A percentile compares a stretch with the other conserved stretches of the same genome.
Evolutionary conservation across 1,140 invertebrate genomes (phyloP).

Genomic region (Harpegnathos saltator): DNA sequence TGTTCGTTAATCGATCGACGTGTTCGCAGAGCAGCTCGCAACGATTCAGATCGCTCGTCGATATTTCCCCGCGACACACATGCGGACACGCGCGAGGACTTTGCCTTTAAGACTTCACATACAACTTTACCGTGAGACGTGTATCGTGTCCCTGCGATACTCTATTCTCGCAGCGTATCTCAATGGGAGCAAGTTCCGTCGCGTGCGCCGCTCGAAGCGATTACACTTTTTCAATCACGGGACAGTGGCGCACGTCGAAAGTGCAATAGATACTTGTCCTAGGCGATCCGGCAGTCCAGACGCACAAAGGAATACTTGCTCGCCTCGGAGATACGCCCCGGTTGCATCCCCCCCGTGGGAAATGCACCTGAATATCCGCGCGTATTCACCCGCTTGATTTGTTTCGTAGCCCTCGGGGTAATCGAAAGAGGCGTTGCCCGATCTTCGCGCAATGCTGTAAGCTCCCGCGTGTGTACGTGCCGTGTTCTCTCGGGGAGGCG

Average conservation of each 20-base stretch:
- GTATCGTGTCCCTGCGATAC: not conserved
- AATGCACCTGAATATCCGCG: conserved; percentile 77
- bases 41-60: not conserved
- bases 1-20: conserved; percentile 2
- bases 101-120: not conserved
- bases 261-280: conserved; percentile 59
- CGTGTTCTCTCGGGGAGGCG: not conserved
- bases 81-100: not conserved
- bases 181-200: not conserved
- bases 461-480: conserved; percentile 19
- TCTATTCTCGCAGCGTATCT: not conserved
- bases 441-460: conserved; percentile 68
- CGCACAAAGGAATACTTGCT: conserved; percentile 59
- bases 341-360: conserved; percentile 73
- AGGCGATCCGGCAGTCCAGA: conserved; percentile 24
- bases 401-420: conserved; percentile 74
- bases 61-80: not conserved
- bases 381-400: conserved; percentile 75
- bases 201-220: conserved; percentile 21
- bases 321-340: not conserved
- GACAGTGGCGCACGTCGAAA: conserved; percentile 7
- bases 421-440: conserved; percentile 76
- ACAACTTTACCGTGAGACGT: not conserved
- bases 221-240: conserved; percentile 58
- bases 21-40: not conserved